Conservation (phyloP, 2,888 invertebrate genomes). For the Arctia plantaginis region DNA sequence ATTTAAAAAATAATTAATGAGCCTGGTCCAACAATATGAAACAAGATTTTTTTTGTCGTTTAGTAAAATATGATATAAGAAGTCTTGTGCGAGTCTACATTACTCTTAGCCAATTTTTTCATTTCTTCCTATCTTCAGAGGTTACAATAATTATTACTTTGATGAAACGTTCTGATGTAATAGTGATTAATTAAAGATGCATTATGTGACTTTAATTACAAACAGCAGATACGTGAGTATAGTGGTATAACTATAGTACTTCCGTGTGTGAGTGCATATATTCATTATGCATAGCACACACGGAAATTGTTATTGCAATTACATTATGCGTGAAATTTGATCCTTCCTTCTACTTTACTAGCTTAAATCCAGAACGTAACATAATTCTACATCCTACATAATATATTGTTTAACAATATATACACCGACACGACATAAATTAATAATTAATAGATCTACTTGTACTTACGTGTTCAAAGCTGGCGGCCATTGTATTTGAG, state of each 20-base stretch:
- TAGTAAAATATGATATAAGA: too few relatives aligned
- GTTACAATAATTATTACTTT: not conserved
- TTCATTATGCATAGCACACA: not conserved
- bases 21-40: too few relatives aligned
- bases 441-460: conserved; percentile 52
- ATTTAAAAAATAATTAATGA: too few relatives aligned
- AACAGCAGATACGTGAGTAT: not conserved
- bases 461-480: conserved; percentile 46
- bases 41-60: too few relatives aligned
- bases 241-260: not conserved
- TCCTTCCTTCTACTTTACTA: not conserved
- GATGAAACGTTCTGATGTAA: not conserved
- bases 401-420: conserved; percentile 22
- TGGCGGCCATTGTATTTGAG: conserved; percentile 53
- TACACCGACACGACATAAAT: conserved; percentile 28
- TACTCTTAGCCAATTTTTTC: too few relatives aligned
- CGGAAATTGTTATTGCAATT: not conserved
- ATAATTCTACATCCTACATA: conserved; percentile 29
- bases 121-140: too few relatives aligned
- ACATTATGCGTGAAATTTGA: not conserved
- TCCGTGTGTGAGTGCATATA: not conserved
- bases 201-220: conserved; percentile 1
- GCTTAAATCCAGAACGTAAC: conserved; percentile 23
- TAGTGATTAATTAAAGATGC: not conserved
- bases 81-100: too few relatives aligned